Base-by-base conservation (phyloP, 2,888 invertebrate species). In the Fabriciana adippe region DNA sequence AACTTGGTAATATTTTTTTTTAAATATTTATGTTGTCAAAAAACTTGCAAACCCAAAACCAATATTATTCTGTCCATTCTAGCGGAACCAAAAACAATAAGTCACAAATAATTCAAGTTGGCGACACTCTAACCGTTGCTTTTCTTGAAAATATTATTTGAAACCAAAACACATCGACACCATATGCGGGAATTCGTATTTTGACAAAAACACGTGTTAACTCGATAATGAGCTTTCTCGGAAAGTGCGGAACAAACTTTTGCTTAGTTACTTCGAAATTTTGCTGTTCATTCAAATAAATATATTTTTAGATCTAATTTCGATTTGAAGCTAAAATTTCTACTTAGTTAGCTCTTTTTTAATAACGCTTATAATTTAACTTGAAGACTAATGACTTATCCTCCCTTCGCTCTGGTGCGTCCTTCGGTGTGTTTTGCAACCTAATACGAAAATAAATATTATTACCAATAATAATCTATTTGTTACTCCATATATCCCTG, bases 201-300 rank as follows among this genome's bases (percentile, higher is more conserved):
- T 75, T 57, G 71, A 80, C 81, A 89, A 90, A 90, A 89, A 86
- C 84, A 86, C 75, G 90, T 90, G 91, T 85, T 81, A 89, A 90
- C 77, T 84, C 84, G 90, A 83, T 87, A 90, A 90, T 88, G 83
- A 83, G 78, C 83, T 86, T 90, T 90, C 90, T 86, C 73, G 78
- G 90, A 89, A 89, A 73, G 73, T 47, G 59, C 76, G 73, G 76
- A 77, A 78, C 75, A 41, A 53, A 18, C 14, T 51, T 61, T 50
- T 61, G n/a, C 50, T 15, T 8, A 51, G n/a, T 11, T 35, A 35
- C 35, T 35, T 35, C 8, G 35, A 35, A 35, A 35, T 8, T 35
- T 35, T 35, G 35, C 35, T 35, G 35, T 35, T 35, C 35, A 35
- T 6, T 35, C 35, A 35, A 35, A 35, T 35, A 35, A 35, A 35